Percentiles rank a stretch among this genome's conserved stretches.
phyloP scores from a whole-genome alignment of 1,140 invertebrate species.

The Diprion similis region DNA sequence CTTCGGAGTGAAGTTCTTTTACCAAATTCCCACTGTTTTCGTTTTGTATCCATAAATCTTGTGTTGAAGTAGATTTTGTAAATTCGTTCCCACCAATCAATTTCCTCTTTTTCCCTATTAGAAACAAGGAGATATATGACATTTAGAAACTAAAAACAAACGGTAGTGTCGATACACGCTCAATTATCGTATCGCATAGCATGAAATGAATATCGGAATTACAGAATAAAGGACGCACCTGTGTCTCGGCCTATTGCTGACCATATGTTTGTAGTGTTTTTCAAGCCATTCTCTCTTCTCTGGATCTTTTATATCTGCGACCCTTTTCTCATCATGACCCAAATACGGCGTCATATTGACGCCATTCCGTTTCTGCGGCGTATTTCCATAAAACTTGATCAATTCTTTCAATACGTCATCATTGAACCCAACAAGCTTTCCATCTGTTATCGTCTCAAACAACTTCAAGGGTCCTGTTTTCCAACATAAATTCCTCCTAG shows the following conservation, averaged over 20 bases:
- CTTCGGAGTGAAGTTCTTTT: conserved; percentile 65
- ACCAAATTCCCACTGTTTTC: conserved; percentile 71
- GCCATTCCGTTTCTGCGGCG: conserved; percentile 66
- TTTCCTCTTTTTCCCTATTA: conserved; percentile 65
- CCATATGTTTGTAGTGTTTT: conserved; percentile 70
- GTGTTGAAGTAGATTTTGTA: conserved; percentile 76
- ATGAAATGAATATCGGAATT: no score
- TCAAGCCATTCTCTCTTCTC: conserved; percentile 75
- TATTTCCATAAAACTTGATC: conserved; percentile 78
- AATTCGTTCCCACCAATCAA: conserved; percentile 78
- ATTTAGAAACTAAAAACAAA: no score
- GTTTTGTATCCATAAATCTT: conserved; percentile 70
- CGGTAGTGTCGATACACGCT: no score
- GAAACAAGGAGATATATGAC: no score
- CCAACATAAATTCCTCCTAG: conserved; percentile 82
- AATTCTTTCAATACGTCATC: conserved; percentile 78
- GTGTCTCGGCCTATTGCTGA: conserved; percentile 69
- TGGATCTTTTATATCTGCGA: conserved; percentile 72
- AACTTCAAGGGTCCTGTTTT: conserved; percentile 74
- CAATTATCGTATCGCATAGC: no score
- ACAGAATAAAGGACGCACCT: conserved; percentile 35
- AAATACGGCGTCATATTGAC: conserved; percentile 80
- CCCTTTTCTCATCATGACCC: conserved; percentile 62
- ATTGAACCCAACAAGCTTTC: conserved; percentile 80
- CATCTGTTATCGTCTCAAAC: conserved; percentile 76